These are phyloP conservation scores for Euwallacea similis DNA, from an alignment of 1,140 invertebrate species.

Conservation along the genomic window DNA sequence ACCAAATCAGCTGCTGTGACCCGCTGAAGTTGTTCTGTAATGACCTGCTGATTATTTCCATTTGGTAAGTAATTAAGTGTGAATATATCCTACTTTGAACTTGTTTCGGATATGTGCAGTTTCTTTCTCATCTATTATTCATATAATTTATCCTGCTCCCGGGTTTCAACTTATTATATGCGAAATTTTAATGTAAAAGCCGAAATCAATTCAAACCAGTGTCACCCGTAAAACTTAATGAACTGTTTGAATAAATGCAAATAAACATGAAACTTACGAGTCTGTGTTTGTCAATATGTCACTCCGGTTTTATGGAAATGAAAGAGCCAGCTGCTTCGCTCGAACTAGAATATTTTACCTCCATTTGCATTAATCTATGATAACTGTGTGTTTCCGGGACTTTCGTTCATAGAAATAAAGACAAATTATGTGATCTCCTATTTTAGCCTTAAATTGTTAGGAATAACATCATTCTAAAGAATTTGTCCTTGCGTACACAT, in stretches of 20 bases:
- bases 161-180: too few species aligned
- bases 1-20: too few species aligned
- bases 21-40: too few species aligned
- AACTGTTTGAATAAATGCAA: conserved; percentile 36
- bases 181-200: background rate
- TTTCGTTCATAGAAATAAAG: background rate
- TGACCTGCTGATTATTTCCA: too few species aligned
- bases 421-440: background rate
- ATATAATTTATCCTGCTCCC: too few species aligned
- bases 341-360: conserved; percentile 39
- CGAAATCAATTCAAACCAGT: background rate
- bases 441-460: background rate
- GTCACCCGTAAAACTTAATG: conserved; percentile 37
- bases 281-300: conserved; percentile 43
- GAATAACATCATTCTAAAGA: background rate
- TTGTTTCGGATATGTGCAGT: too few species aligned
- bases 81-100: too few species aligned
- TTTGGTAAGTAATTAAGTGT: too few species aligned
- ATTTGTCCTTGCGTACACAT: background rate
- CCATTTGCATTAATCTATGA: conserved; percentile 41
- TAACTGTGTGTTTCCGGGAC: conserved; percentile 10
- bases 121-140: too few species aligned
- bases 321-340: conserved; percentile 38
- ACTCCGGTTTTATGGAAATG: conserved; percentile 44
- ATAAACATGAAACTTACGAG: conserved; percentile 43